A percentile compares a stretch with the other conserved stretches of the same genome.
Conservation (phyloP, 2,888 invertebrate genomes). For the Cremastinae sp. region DNA sequence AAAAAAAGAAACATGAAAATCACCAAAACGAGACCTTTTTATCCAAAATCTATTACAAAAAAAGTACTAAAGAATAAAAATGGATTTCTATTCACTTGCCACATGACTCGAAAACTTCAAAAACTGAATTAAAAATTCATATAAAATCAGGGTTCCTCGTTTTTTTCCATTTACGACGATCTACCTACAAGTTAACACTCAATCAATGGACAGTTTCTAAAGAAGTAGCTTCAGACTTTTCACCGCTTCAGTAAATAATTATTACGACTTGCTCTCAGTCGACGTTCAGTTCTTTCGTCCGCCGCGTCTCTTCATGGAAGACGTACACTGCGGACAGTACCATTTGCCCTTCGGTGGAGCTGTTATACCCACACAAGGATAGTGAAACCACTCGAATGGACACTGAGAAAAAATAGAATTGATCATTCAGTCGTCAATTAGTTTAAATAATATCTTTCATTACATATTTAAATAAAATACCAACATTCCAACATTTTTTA, state of each 20-base stretch:
- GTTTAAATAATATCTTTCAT: slow-evolving; percentile 15
- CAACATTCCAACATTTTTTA: too few relatives aligned
- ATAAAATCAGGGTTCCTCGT: slow-evolving; percentile 69
- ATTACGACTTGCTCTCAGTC: slow-evolving; percentile 62
- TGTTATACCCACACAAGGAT: slow-evolving; percentile 97
- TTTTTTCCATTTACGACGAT: slow-evolving; percentile 61
- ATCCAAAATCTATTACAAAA: slow-evolving; percentile 1
- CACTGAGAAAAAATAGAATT: slow-evolving; percentile 85
- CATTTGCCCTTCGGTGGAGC: slow-evolving; percentile 99
- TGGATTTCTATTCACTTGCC: slow-evolving; percentile 18
- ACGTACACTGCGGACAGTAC: slow-evolving; percentile 98
- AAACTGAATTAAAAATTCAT: slow-evolving; percentile 71
- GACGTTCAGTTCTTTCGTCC: slow-evolving; percentile 87
- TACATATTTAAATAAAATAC: too few relatives aligned
- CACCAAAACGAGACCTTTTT: background rate
- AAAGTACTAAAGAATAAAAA: background rate
- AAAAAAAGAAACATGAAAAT: background rate
- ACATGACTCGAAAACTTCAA: slow-evolving; percentile 57
- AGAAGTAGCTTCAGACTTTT: slow-evolving; percentile 70
- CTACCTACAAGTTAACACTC: slow-evolving; percentile 70
- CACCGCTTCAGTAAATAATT: slow-evolving; percentile 66
- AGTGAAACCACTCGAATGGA: slow-evolving; percentile 99
- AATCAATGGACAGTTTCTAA: slow-evolving; percentile 73
- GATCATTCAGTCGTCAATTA: too few relatives aligned
- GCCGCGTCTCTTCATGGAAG: slow-evolving; percentile 91